These are phyloP conservation scores for Sisyra nigra DNA, from an alignment of 2,888 invertebrate species.

Conservation along the genomic window DNA sequence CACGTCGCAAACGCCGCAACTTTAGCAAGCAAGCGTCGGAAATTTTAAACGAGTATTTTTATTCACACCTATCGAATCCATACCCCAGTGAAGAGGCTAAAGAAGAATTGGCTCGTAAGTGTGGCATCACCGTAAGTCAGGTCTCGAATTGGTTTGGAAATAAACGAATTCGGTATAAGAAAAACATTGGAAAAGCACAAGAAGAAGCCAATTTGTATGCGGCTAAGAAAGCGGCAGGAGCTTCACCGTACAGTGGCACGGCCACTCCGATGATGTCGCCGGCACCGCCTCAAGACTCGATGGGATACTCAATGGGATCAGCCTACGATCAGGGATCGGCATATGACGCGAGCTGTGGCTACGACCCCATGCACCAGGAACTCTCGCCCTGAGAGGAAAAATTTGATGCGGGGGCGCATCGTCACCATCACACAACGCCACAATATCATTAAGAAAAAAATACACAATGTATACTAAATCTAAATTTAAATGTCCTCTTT, in stretches of 20 bases:
- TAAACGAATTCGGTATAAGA: conserved; percentile 99
- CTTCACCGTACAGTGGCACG: conserved; percentile 59
- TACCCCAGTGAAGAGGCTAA: conserved; percentile 99
- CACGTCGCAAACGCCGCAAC: conserved; percentile 85
- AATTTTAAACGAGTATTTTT: conserved; percentile 98
- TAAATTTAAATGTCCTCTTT: conserved; percentile 1
- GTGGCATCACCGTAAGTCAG: conserved; percentile 90
- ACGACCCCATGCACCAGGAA: conserved; percentile 87
- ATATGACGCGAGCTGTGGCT: conserved; percentile 81
- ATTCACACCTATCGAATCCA: conserved; percentile 98
- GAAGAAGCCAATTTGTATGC: conserved; percentile 98
- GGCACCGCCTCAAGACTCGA: conserved; percentile 80
- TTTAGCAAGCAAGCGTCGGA: conserved; percentile 99
- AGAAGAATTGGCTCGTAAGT: conserved; percentile 97
- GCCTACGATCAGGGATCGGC: conserved; percentile 80
- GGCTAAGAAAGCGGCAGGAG: conserved; percentile 91
- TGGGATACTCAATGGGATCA: conserved; percentile 86
- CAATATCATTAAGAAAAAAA: conserved; percentile 6
- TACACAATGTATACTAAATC: conserved; percentile 4
- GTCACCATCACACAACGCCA: not conserved
- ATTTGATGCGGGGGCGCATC: conserved; percentile 5
- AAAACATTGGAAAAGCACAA: conserved; percentile 98
- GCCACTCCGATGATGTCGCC: conserved; percentile 93
- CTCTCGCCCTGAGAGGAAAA: conserved; percentile 36
- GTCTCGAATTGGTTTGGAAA: conserved; percentile 99